Evolutionary conservation across 1,140 invertebrate genomes (phyloP), one percentile per base, ranked within the genome.

Genomic region (Drosophila murphyi): DNA sequence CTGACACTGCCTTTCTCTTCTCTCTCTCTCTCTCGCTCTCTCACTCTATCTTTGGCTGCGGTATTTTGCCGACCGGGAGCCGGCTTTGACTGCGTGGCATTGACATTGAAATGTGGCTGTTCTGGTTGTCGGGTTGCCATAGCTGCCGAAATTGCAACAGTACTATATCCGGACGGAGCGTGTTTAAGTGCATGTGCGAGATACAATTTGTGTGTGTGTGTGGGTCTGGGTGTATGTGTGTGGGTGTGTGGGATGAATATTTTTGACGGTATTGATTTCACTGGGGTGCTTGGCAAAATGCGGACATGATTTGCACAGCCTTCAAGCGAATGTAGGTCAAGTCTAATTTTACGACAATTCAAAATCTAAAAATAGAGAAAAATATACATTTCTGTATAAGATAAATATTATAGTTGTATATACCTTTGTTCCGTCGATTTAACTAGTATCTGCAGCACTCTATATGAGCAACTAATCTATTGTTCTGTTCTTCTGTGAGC

Each of bases 31-130:
- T 54, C 32, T 60, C 56, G 12, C 47, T 59, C 55, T 60, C 52
- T 31, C 20, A 2, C 3, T 43, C 1, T 8, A 5, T 41, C 37
- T 57, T 5, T 37, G 39, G 3, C 37, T 43, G 47, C 51, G 35
- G 39, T n/a, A 34, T 28, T 31, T 56, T 70, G 29, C 37, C 34
- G 29, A 31, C 52, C 4, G 41, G 45, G 34, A 28, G 31, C 34
- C 52, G 56, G 35, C 29, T 54, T 43, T 80, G 20, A 20, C 20
- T 20, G 20, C 20, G 20, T 20, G 82, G 59, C 82, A 86, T 86
- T 88, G 82, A 82, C 82, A 87, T 87, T 87, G 82, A 68, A 65
- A 43, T 28, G 55, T 54, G 59, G 45, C n/a, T 48, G 57, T 12
- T 39, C 32, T 68, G 47, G 5, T 68, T 68, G 57, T 41, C 65